Conservation (phyloP, 1,140 invertebrate species). For the Phenacoccus solenopsis region DNA sequence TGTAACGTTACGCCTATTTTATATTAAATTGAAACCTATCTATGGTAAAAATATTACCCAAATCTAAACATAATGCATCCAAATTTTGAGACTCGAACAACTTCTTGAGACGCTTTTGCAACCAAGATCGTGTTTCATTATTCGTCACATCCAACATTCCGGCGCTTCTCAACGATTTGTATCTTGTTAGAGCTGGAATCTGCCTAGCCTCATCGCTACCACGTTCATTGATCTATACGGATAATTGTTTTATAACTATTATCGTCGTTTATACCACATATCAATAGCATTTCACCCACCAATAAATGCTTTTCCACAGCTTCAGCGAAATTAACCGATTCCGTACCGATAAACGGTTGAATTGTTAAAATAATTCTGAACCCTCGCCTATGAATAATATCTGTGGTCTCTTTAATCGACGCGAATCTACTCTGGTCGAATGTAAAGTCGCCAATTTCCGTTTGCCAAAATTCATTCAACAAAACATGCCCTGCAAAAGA, state of each 20-base stretch:
- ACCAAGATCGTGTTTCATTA: conserved; percentile 63
- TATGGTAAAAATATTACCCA: conserved; percentile 39
- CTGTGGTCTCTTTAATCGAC: conserved; percentile 59
- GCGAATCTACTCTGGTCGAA: conserved; percentile 58
- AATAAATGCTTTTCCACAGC: conserved; percentile 55
- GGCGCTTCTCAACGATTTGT: conserved; percentile 59
- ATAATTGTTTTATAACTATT: no score
- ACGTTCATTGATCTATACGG: conserved; percentile 24
- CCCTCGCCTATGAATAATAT: conserved; percentile 66
- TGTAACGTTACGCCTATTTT: no score
- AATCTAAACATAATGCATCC: conserved; percentile 78
- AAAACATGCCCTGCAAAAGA: conserved; percentile 45
- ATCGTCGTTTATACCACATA: not conserved
- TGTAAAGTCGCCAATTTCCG: conserved; percentile 60
- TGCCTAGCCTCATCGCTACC: conserved; percentile 19
- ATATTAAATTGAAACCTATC: no score
- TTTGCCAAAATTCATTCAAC: conserved; percentile 74
- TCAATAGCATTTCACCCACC: conserved; percentile 33
- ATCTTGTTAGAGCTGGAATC: conserved; percentile 36
- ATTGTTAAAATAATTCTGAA: conserved; percentile 72
- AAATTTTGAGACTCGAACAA: conserved; percentile 63
- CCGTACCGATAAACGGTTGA: conserved; percentile 75
- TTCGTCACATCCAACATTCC: conserved; percentile 76
- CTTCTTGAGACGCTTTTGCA: conserved; percentile 54
- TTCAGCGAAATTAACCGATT: conserved; percentile 63